Percentiles rank a stretch among this genome's conserved stretches.
Conservation (phyloP, 1,140 invertebrate species). For the Rhizoglyphus robini region DNA sequence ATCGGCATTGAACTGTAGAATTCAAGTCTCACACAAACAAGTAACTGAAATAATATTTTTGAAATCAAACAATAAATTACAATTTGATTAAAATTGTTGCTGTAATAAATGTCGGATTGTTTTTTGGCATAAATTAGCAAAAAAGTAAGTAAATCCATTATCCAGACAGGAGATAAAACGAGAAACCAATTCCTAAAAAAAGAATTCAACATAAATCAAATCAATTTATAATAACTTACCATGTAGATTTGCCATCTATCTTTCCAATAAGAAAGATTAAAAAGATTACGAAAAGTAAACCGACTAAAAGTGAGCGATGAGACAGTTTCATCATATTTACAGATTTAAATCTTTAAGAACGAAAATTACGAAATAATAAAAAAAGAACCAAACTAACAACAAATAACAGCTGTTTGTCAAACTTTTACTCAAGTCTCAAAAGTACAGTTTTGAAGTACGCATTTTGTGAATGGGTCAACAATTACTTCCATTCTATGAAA, state of each 20-base stretch:
- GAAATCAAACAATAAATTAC: neutral
- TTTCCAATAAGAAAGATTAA: constrained; percentile 1
- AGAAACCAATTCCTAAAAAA: neutral
- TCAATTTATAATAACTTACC: neutral
- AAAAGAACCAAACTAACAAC: too few species aligned
- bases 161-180: neutral
- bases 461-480: too few species aligned
- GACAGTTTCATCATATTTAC: constrained; percentile 4
- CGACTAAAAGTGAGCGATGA: neutral
- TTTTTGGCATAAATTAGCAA: neutral
- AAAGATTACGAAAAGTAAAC: neutral
- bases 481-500: too few species aligned
- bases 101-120: neutral
- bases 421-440: too few species aligned
- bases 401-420: too few species aligned
- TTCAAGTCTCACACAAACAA: neutral
- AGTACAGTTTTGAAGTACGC: too few species aligned
- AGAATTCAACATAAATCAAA: neutral
- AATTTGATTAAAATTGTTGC: neutral
- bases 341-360: too few species aligned
- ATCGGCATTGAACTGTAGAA: neutral
- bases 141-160: neutral
- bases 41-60: constrained; percentile 2
- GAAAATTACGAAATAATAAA: neutral
- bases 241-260: neutral